A percentile compares a stretch with the other conserved stretches of the same genome.
phyloP scores from a whole-genome alignment of 2,797 vertebrate genomes.

The Mareca strepera region DNA sequence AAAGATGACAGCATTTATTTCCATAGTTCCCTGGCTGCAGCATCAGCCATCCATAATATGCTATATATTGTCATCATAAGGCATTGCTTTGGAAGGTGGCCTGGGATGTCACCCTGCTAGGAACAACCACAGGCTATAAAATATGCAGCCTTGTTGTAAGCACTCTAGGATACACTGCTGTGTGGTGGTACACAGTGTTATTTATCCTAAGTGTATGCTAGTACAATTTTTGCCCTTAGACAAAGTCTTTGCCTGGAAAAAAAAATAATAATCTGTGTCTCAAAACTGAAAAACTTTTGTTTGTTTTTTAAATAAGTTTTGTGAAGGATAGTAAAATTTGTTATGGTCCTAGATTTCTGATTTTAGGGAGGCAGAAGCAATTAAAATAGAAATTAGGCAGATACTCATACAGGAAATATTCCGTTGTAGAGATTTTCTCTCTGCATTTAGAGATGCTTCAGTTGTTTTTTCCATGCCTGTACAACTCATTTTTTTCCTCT shows the following conservation, averaged over 20 bases:
- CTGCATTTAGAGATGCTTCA: not conserved
- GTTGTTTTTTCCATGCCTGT: not conserved
- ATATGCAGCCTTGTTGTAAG: not conserved
- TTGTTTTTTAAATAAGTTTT: not conserved
- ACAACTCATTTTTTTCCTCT: not conserved
- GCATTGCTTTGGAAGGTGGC: not conserved
- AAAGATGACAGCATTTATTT: not conserved
- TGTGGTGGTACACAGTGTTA: not conserved
- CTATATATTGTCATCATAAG: not conserved
- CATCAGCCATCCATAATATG: not conserved
- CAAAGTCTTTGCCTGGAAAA: not conserved
- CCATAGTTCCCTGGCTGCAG: not conserved
- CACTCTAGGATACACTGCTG: not conserved
- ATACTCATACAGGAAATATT: not conserved
- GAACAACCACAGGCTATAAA: not conserved
- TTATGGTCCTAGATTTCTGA: not conserved
- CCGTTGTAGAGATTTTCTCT: not conserved
- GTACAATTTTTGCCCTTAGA: not conserved
- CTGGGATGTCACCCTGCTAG: not conserved
- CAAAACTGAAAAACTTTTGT: not conserved
- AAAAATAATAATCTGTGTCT: not conserved
- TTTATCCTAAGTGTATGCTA: not conserved
- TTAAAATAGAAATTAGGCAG: not conserved
- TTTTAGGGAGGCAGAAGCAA: not conserved
- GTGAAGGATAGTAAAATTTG: not conserved